Evolutionary conservation across 2,888 invertebrate species (phyloP).

Genomic region (Trachelus iudaicus): DNA sequence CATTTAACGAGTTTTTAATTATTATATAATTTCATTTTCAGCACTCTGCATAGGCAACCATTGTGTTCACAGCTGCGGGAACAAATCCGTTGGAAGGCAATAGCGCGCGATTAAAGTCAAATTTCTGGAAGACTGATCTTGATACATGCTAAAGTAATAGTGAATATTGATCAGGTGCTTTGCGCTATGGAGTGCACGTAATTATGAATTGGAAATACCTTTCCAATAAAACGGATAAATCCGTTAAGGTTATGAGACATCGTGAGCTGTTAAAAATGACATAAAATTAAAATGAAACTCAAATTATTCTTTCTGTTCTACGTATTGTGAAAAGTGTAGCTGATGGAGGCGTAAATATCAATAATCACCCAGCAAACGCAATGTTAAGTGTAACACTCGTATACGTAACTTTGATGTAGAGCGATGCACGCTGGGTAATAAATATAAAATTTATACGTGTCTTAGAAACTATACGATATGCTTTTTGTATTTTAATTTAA

Average conservation of each 20-base stretch:
- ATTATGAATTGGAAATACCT: not conserved
- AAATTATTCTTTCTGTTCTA: not conserved
- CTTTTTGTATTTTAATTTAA: too few relatives aligned
- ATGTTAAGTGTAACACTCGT: not conserved
- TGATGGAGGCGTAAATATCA: not conserved
- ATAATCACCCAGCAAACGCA: not conserved
- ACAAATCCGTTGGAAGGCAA: conserved; percentile 29
- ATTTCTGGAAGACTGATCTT: conserved; percentile 53
- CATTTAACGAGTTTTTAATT: not conserved
- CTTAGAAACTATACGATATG: too few relatives aligned
- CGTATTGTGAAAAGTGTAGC: not conserved
- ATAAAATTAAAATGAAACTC: not conserved
- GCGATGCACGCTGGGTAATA: too few relatives aligned
- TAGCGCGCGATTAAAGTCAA: conserved; percentile 35
- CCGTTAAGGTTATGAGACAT: not conserved
- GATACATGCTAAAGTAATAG: conserved; percentile 44
- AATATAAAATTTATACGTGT: too few relatives aligned
- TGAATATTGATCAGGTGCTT: conserved; percentile 50
- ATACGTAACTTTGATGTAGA: too few relatives aligned
- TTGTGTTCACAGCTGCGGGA: conserved; percentile 46
- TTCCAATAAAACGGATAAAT: not conserved
- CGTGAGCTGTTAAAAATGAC: not conserved
- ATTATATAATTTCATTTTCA: not conserved
- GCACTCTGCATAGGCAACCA: not conserved
- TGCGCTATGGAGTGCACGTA: conserved; percentile 11